These are phyloP conservation scores for Nomada fabriciana DNA, from an alignment of 2,888 invertebrate species.

Conservation along the genomic window DNA sequence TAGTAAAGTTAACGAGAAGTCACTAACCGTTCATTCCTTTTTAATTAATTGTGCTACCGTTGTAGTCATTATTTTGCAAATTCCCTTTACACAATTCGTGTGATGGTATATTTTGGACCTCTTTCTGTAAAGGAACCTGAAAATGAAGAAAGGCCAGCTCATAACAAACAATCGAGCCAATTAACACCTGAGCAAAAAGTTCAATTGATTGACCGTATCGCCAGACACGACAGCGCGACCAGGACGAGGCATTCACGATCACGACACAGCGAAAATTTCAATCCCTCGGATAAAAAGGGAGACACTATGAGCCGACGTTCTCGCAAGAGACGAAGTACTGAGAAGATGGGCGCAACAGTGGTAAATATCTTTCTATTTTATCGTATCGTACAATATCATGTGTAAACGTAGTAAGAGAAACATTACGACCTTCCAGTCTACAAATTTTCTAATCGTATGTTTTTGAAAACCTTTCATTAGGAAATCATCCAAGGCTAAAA, in stretches of 20 bases:
- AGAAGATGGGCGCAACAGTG: constrained; percentile 87
- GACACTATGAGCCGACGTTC: constrained; percentile 84
- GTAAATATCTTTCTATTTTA: constrained; percentile 82
- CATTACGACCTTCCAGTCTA: neutral
- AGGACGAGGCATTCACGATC: constrained; percentile 78
- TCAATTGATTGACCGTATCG: constrained; percentile 79
- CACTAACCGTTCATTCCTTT: neutral
- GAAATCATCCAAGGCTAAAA: constrained; percentile 24
- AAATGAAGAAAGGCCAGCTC: constrained; percentile 78
- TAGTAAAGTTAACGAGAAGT: constrained; percentile 53
- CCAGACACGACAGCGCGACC: constrained; percentile 75
- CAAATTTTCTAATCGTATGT: constrained; percentile 31
- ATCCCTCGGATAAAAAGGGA: constrained; percentile 80
- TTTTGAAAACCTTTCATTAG: constrained; percentile 37
- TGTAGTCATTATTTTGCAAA: neutral
- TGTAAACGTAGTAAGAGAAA: neutral
- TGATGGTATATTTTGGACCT: too few relatives aligned
- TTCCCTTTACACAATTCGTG: too few relatives aligned
- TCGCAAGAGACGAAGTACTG: constrained; percentile 87
- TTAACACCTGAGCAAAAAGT: constrained; percentile 79
- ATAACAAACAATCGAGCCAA: constrained; percentile 79
- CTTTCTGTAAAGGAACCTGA: constrained; percentile 77
- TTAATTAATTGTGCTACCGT: neutral
- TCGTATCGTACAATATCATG: neutral
- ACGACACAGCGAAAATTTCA: constrained; percentile 79